Percentiles rank a stretch among this genome's conserved stretches.
phyloP scores from a whole-genome alignment of 2,797 vertebrate species.

The Avahi laniger region DNA sequence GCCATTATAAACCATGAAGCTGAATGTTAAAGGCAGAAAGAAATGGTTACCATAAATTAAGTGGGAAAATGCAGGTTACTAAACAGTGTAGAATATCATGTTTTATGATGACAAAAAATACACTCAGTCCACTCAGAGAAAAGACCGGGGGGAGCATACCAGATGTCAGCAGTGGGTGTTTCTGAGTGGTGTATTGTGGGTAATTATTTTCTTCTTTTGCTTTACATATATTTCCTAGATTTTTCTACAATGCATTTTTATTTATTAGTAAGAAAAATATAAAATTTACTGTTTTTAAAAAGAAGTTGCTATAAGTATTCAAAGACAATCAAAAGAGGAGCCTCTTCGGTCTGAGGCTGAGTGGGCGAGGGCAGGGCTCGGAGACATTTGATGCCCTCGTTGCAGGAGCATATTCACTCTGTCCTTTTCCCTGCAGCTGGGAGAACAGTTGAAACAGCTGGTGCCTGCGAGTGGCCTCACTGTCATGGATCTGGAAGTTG shows the following conservation, averaged over 20 bases:
- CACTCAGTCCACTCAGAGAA: neutral
- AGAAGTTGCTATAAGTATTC: neutral
- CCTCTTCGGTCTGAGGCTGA: neutral
- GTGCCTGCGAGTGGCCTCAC: constrained; percentile 92
- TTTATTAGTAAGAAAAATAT: neutral
- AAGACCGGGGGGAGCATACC: neutral
- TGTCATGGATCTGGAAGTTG: constrained; percentile 94
- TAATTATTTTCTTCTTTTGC: neutral
- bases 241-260: neutral
- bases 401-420: neutral
- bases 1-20: neutral
- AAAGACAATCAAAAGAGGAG: neutral
- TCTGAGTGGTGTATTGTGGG: neutral
- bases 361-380: neutral
- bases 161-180: neutral
- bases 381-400: fast-evolving
- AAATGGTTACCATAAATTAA: neutral
- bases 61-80: neutral
- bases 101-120: neutral
- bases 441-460: constrained; percentile 90
- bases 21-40: neutral
- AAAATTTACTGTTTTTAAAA: constrained; percentile 23
- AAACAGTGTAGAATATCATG: neutral
- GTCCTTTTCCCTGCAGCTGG: constrained; percentile 86
- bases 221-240: constrained; percentile 15